These are phyloP conservation scores for Chamaetylas fuelleborni DNA, from an alignment of 2,113 vertebrate species.

Conservation along the genomic window DNA sequence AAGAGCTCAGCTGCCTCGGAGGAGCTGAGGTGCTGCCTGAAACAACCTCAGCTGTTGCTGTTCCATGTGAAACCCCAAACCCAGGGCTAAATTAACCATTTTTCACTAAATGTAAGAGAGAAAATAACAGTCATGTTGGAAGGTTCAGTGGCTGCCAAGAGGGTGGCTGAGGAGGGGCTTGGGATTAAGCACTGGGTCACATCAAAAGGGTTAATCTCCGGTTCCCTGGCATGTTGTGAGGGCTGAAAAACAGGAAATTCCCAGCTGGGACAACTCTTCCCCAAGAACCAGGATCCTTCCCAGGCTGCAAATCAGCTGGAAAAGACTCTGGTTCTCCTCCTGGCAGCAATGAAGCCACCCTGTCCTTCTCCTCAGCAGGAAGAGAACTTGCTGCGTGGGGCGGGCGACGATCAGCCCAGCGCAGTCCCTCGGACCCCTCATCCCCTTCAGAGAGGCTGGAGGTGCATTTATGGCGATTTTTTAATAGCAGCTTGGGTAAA, in stretches of 20 bases:
- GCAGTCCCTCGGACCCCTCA: not conserved
- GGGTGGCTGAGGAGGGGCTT: not conserved
- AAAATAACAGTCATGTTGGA: not conserved
- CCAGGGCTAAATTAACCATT: not conserved
- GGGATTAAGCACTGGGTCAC: not conserved
- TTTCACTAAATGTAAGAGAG: not conserved
- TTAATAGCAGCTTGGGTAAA: constrained; percentile 9
- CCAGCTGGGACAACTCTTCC: not conserved
- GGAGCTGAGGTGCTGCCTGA: not conserved
- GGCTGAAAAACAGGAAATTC: not conserved
- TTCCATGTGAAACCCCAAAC: not conserved
- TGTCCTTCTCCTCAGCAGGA: not conserved
- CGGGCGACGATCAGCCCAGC: fast-evolving
- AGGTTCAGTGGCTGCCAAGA: not conserved
- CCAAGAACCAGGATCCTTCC: not conserved
- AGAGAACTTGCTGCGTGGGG: not conserved
- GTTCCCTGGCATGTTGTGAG: not conserved
- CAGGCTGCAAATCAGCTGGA: not conserved
- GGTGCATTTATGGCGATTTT: not conserved
- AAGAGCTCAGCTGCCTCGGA: not conserved
- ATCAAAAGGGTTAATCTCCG: not conserved
- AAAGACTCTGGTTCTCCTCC: not conserved
- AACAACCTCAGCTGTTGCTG: not conserved
- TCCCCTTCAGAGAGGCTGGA: not conserved
- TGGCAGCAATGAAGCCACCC: not conserved